Base-by-base conservation (phyloP, 2,888 invertebrate genomes). In the Aplocera efformata region DNA sequence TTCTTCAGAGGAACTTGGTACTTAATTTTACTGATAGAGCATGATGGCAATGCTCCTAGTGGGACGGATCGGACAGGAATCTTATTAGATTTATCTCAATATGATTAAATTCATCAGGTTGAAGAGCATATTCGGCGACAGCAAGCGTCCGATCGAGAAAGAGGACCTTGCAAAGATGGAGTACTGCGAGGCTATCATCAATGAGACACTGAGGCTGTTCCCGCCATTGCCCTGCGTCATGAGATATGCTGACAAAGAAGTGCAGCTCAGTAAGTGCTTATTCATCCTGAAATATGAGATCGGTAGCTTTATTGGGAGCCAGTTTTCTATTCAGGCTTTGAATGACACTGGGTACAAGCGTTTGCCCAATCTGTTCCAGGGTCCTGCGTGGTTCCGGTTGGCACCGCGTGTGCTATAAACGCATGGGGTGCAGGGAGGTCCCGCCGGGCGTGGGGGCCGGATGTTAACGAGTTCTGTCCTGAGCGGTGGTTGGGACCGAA, bases 131-230 rank as follows among this genome's bases (percentile, higher is more conserved):
- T 76, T 79, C 22, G 76, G 75, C 0, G 61, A 67, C 17, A 71
- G 65, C 42, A 59, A 49, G 3, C 63, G 79, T 0, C 38, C 68
- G 0, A 64, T 79, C 0, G 27, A 49, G 9, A 73, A 67, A 17
- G 67, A 72, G 1, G 80, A 81, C 32, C 48, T 80, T 3, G 21
- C 35, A 0, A 56, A 45, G 3, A 70, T 82, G 74, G 35, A 9
- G 28, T 82, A 79, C 50, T 72, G 72, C 9, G 81, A 80, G 38
- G 77, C 78, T 0, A 59, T 79, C 1, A 57, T 80, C 24, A 40
- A 50, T 10, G 81, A 83, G 59, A 72, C 75, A 0, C 42, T 81
- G 33, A 58, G 81, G 3, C 34, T 81, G 46, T 75, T 54, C 36
- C 81, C 80, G 0, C 72, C 79, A 0, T 10, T 65, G 0, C 78